Evolutionary conservation across 2,797 vertebrate species (phyloP), one percentile per base, ranked within the genome.

Genomic region (Buceros bicornis): DNA sequence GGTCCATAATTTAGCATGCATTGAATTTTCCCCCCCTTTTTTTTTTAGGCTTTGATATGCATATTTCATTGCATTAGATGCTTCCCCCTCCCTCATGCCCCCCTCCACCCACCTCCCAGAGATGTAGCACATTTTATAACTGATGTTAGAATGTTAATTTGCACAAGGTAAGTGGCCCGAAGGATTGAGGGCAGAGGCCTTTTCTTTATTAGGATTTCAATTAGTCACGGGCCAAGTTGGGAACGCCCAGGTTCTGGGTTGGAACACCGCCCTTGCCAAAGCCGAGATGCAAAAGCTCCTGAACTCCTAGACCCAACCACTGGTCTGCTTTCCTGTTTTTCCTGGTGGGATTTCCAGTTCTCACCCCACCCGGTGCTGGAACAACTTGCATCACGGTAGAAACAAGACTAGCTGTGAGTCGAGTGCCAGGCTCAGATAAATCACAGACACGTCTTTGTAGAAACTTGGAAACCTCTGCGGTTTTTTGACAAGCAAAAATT

Each of bases 141-240:
- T 96, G 95, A 95, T 97, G 97, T 98, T 97, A 95, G 90, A 97
- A 97, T 97, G 96, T 97, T 98, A 97, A 98, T 97, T 98, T 97
- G 94, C 93, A 93, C 95, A 96, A 97, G 96, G 97, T 93, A 96
- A 97, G 96, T 73, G 91, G 95, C 98, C 97, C 53, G 4, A 78
- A 97, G 96, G 96, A 95, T 80, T 93, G 83, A 96, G 98, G 97
- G 96, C 94, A 96, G 93, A 96, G 96, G 90, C 93, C 92, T 94
- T 66, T 83, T 89, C 97, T 97, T 98, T 97, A 97, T 98, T 97
- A 97, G 93, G 97, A 96, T 89, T 98, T 97, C 97, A 96, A 66
- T 98, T 97, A 97, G 96, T 97, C 94, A 97, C 43, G 71, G 97
- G 95, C 95, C 97, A 98, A 95, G 93, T 14, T 89, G 70, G 94